Evolutionary conservation across 2,113 vertebrate species (phyloP).

Genomic region (Limnothrissa miodon): DNA sequence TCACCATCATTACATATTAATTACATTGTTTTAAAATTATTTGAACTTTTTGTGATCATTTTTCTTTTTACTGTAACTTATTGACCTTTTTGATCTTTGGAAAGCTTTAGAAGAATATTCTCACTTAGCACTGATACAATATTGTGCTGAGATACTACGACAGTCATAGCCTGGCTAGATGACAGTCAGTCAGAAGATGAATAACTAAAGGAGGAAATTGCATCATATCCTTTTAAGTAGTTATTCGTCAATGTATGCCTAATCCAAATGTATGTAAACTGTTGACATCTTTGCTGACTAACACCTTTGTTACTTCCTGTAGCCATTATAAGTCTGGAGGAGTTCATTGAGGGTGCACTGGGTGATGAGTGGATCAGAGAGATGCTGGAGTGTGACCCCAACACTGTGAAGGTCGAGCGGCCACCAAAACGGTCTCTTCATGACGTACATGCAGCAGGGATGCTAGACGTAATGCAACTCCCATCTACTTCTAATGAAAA

Average conservation of each 20-base stretch:
- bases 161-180: no score
- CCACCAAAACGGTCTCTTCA: slow-evolving; percentile 35
- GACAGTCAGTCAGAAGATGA: neutral
- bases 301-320: slow-evolving; percentile 30
- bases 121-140: no score
- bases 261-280: no score
- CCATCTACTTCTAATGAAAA: neutral
- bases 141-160: no score
- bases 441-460: neutral
- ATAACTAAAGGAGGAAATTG: neutral
- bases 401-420: slow-evolving; percentile 63
- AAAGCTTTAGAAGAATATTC: no score
- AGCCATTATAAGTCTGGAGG: slow-evolving; percentile 72
- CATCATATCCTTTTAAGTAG: neutral
- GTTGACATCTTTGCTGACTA: neutral
- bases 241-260: neutral
- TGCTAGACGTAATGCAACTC: neutral
- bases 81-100: no score
- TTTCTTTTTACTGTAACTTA: neutral
- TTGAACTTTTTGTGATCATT: neutral
- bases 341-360: slow-evolving; percentile 70
- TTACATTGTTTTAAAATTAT: neutral
- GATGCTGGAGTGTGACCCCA: slow-evolving; percentile 74
- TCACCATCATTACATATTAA: neutral
- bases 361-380: slow-evolving; percentile 71